Evolutionary conservation across 1,140 invertebrate species (phyloP).

Genomic region (Cataglyphis hispanica): DNA sequence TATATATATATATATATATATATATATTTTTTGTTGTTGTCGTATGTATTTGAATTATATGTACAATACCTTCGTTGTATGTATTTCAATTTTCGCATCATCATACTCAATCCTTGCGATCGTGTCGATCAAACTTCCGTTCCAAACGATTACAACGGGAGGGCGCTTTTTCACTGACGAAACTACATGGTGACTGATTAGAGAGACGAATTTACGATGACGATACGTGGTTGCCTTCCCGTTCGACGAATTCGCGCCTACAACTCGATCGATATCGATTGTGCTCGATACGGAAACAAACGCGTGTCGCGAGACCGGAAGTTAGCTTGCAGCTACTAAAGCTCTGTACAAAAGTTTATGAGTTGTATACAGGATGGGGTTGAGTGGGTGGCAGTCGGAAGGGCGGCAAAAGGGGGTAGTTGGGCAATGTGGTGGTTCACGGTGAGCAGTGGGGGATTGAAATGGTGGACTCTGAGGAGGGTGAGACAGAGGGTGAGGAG

Average conservation of each 20-base stretch:
- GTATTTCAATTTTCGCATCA: neutral
- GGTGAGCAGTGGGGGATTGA: constrained; percentile 64
- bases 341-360: constrained; percentile 83
- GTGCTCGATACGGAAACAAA: constrained; percentile 68
- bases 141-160: constrained; percentile 22
- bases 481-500: constrained; percentile 62
- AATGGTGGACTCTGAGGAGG: constrained; percentile 62
- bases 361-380: constrained; percentile 80
- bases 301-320: constrained; percentile 78
- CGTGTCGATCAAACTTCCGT: constrained; percentile 11
- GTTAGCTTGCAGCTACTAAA: constrained; percentile 82
- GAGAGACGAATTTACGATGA: constrained; percentile 55
- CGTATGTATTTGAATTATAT: too few relatives aligned
- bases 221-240: constrained; percentile 38
- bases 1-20: too few relatives aligned
- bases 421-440: constrained; percentile 70
- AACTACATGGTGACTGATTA: constrained; percentile 45
- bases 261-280: constrained; percentile 62
- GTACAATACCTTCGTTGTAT: too few relatives aligned
- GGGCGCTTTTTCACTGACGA: constrained; percentile 46
- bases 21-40: too few relatives aligned
- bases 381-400: constrained; percentile 74
- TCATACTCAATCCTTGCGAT: neutral
- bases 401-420: constrained; percentile 72
- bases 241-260: constrained; percentile 44